Base-by-base conservation (phyloP, 2,888 invertebrate species). In the Drosophila ezoana region DNA sequence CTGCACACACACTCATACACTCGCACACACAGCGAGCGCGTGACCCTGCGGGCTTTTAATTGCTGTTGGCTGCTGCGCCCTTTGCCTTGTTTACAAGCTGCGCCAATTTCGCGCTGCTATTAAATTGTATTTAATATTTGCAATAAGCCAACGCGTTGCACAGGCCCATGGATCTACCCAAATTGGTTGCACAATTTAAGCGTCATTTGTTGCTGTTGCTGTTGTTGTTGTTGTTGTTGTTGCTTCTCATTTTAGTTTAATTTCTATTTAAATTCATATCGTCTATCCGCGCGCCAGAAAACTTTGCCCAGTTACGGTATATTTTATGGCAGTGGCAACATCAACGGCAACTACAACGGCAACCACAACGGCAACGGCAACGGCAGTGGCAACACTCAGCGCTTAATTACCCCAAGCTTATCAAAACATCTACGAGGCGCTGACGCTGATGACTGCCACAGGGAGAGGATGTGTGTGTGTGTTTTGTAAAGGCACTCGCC, bases 341-440 rank as follows among this genome's bases (percentile, higher is more conserved):
- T 11, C 48, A 37, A 41, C 23, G 43, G 13, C 32, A 43, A 48
- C 28, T 20, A 20, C 20, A 20, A 20, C 20, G 20, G 20, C 20
- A 20, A 20, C 20, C 6, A 28, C 8, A 57, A 13, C 28, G 28
- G 28, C 28, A 28, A 28, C 28, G 23, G 23, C 23, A 28, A 28
- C 23, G 33, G 13, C 47, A 37, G 51, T 60, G 59, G 56, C 73
- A 74, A 79, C 78, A 78, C 74, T 81, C 74, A 67, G 60, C 81
- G 88, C 85, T 88, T 86, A 86, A 86, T 86, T 86, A 86, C 85
- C 80, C 86, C 89, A 62, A 77, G 89, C 85, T 86, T 86, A 86
- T 86, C 85, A 86, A 79, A 88, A 86, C 83, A 86, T 89, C 85
- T 89, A 72, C 63, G 70, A 79, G 79, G 68, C 81, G 77, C 60